Conservation (phyloP, 2,888 invertebrate genomes). For the Aphelenchoides bicaudatus region DNA sequence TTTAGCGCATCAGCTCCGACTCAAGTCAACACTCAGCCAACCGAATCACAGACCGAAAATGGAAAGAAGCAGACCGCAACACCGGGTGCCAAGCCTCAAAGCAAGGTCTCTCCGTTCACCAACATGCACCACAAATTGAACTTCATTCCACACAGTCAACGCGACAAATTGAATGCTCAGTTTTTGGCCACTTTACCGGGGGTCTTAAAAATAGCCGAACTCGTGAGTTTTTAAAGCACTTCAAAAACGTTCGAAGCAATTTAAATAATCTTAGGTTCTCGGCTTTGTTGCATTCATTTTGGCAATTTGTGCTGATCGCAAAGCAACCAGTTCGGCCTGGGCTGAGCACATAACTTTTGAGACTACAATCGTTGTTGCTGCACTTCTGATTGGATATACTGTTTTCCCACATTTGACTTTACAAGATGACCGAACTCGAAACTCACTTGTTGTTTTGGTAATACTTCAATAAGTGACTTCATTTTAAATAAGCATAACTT, state of each 20-base stretch:
- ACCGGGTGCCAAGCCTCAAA: conserved; percentile 12
- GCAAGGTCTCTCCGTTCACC: conserved; percentile 26
- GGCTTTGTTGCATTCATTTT: conserved; percentile 58
- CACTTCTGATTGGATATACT: conserved; percentile 55
- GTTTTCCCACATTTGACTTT: conserved; percentile 57
- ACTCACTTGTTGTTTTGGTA: conserved; percentile 58
- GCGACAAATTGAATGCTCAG: conserved; percentile 57
- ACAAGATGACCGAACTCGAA: conserved; percentile 51
- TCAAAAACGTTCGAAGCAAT: conserved; percentile 2
- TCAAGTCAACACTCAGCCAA: too few relatives aligned
- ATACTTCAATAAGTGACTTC: not conserved
- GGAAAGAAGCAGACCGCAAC: conserved; percentile 6
- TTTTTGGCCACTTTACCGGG: conserved; percentile 55
- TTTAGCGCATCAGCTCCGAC: conserved; percentile 4
- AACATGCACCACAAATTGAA: conserved; percentile 35
- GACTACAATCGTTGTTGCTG: conserved; percentile 44
- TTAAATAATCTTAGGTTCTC: conserved; percentile 67
- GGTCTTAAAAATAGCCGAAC: conserved; percentile 55
- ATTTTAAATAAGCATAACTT: not conserved
- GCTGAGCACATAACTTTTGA: conserved; percentile 60
- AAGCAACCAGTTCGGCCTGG: conserved; percentile 57
- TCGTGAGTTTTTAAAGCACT: conserved; percentile 61
- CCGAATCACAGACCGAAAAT: not conserved
- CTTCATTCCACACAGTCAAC: conserved; percentile 51
- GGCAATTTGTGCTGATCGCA: conserved; percentile 57